A percentile compares a stretch with the other conserved stretches of the same genome.
phyloP scores from a whole-genome alignment of 2,113 vertebrate genomes.

The Gopherus evgoodei region DNA sequence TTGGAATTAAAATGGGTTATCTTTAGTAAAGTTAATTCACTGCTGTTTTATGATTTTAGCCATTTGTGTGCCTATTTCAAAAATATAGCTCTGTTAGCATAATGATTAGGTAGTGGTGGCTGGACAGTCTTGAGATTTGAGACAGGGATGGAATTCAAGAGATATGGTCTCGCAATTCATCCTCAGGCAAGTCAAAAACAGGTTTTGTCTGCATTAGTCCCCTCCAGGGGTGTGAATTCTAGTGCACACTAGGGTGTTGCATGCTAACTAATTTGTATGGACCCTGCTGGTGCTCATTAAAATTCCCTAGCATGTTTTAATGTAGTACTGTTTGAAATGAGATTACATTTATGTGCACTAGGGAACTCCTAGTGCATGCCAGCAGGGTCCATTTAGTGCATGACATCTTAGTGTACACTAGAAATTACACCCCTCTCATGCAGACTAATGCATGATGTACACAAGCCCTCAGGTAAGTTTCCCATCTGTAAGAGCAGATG shows the following conservation, averaged over 20 bases:
- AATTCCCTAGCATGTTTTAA: no score
- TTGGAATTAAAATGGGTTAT: slow-evolving; percentile 43
- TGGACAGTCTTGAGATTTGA: neutral
- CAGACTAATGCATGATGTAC: neutral
- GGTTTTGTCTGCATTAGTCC: neutral
- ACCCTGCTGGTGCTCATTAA: no score
- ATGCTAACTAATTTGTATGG: neutral
- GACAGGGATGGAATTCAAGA: neutral
- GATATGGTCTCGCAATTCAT: neutral
- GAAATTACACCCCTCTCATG: neutral
- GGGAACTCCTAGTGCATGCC: no score
- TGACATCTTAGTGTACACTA: no score
- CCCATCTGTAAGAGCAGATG: slow-evolving; percentile 9
- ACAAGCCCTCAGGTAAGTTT: neutral
- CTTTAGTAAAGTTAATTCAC: neutral
- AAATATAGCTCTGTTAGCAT: neutral
- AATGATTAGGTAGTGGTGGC: neutral
- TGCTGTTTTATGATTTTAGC: slow-evolving; percentile 7
- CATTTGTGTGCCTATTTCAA: slow-evolving; percentile 35
- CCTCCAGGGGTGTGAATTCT: neutral
- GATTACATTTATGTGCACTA: no score
- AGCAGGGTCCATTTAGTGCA: no score
- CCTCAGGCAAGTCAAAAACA: slow-evolving; percentile 16
- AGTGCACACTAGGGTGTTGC: neutral
- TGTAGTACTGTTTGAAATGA: no score